phyloP scores from a whole-genome alignment of 1,140 invertebrate species.

The Condylostylus longicornis region DNA sequence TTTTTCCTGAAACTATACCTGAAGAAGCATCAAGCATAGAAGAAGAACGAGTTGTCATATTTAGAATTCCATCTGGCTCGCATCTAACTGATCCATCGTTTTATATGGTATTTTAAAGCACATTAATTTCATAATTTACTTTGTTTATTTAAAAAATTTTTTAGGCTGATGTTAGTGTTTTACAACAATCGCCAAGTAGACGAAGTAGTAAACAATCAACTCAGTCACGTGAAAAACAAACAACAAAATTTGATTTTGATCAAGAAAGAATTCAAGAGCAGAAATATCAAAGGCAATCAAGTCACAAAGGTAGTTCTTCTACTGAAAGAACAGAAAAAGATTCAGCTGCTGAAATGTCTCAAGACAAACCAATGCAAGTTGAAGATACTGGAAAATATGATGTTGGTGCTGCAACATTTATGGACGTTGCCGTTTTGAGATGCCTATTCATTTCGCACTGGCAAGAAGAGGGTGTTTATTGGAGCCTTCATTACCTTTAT shows the following conservation, averaged over 20 bases:
- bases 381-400: slow-evolving; percentile 35
- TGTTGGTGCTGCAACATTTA: slow-evolving; percentile 76
- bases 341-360: no score
- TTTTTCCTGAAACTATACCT: slow-evolving; percentile 80
- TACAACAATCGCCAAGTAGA: slow-evolving; percentile 34
- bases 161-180: slow-evolving; percentile 40
- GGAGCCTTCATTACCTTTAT: slow-evolving; percentile 88
- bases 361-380: not conserved
- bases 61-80: slow-evolving; percentile 26
- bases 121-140: not conserved
- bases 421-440: slow-evolving; percentile 88
- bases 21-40: slow-evolving; percentile 82
- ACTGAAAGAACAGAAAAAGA: slow-evolving; percentile 39
- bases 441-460: slow-evolving; percentile 96
- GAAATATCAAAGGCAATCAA: no score
- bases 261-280: slow-evolving; percentile 25
- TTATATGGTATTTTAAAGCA: slow-evolving; percentile 40
- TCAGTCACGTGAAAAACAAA: slow-evolving; percentile 25
- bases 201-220: slow-evolving; percentile 27
- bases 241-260: slow-evolving; percentile 30
- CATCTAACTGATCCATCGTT: slow-evolving; percentile 35
- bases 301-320: slow-evolving; percentile 41
- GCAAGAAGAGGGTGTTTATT: slow-evolving; percentile 94
- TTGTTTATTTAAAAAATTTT: slow-evolving; percentile 11
- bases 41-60: slow-evolving; percentile 70